Base-by-base conservation (phyloP, 2,113 vertebrate genomes). In the Rhinoptilus africanus region DNA sequence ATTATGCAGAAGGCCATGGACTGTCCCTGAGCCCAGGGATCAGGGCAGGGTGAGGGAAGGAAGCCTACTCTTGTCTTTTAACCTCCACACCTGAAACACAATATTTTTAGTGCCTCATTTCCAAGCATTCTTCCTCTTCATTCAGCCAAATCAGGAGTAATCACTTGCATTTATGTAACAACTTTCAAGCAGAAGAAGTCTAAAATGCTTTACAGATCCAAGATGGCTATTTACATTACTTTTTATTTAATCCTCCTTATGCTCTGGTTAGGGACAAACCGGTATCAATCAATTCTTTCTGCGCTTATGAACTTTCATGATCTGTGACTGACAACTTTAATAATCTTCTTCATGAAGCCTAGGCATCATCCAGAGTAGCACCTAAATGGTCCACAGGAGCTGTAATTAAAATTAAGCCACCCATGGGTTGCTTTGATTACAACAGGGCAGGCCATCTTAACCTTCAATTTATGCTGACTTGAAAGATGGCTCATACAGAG, bases 71-170 rank as follows among this genome's bases (percentile, higher is more conserved):
- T 83, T 35, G 14, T 43, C 27, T 5, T 84, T 83, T 76, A 88
- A 79, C 59, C 53, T 60, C 53, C 67, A 30, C 53, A 76, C 82
- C 91, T 90, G 93, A 96, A 92, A 94, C 0, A 23, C 51, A 93
- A 37, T 92, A 96, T 91, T 96, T 97, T 96, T 95, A 96, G 94
- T 92, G 81, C 93, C 86, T 96, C 91, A 93, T 96, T 97, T 97
- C 87, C 93, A 91, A 89, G 84, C 53, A 96, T 96, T 97, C 88
- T 97, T 96, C 80, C 21, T 90, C 85, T 92, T 97, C 92, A 63
- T 95, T 93, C 81, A 94, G 53, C 62, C 92, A 96, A 95, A 97
- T 95, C 76, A 85, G 34, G 54, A 92, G 88, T 88, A 97, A 97
- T 96, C 95, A 97, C 75, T 96, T 84, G 89, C 81, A 95, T 89